Evolutionary conservation across 2,888 invertebrate species (phyloP), one percentile per base, ranked within the genome.

Genomic region (Drosophila dives): DNA sequence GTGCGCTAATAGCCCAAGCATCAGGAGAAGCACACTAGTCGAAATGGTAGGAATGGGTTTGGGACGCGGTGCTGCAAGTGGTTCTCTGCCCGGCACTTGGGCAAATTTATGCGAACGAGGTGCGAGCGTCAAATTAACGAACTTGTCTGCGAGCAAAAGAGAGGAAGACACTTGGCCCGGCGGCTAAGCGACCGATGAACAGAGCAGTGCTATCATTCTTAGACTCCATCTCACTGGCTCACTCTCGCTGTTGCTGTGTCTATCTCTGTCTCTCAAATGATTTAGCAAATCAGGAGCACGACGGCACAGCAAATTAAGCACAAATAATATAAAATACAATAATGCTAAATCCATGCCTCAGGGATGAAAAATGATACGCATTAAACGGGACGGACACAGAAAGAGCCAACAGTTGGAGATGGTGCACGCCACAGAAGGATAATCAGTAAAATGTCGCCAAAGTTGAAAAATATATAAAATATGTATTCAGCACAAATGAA

Each of bases 61-160:
- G 32, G 55, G 81, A 63, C 71, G 72, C 68, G 64, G 77, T 75
- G 72, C 83, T 81, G 86, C 70, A 23, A 45, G 45, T 45, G 45
- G 23, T 23, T 4, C 23, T 23, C 45, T 48, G 70, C 62, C 77
- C 4, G 42, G 63, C 72, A 80, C 80, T 79, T 66, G 70, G 67
- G 64, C 29, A 81, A 65, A 80, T 80, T 80, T 81, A 81, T 80
- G 86, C 86, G 78, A 79, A 68, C 72, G 77, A 83, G 84, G 83
- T 84, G 87, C 86, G 80, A 86, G 80, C 88, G 90, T 87, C 87
- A 90, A 91, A 92, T 92, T 91, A 92, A 92, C 91, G 84, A 91
- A 91, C 92, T 90, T 92, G 90, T 90, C 89, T 72, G 69, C 20
- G 29, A 59, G 71, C 54, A n/a, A 36, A 36, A 51, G 55, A 61